These are phyloP conservation scores for Anticlea derivata DNA, from an alignment of 2,888 invertebrate genomes.

Conservation along the genomic window DNA sequence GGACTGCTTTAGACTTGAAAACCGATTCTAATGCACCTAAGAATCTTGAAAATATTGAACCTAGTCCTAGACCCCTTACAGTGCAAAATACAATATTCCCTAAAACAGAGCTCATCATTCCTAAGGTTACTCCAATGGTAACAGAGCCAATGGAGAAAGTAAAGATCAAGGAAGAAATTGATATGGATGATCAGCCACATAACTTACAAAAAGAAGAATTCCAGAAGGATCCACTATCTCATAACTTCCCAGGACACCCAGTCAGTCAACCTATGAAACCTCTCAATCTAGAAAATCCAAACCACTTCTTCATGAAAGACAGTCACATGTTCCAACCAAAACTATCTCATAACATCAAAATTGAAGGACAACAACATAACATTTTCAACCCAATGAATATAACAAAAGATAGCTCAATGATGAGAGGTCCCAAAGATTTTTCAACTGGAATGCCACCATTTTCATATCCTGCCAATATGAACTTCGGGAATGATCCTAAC, in stretches of 20 bases:
- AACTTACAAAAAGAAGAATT: conserved; percentile 76
- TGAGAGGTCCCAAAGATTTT: conserved; percentile 75
- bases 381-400: conserved; percentile 77
- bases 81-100: conserved; percentile 64
- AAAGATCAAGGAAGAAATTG: conserved; percentile 80
- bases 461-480: conserved; percentile 69
- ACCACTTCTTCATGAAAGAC: conserved; percentile 77
- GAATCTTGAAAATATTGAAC: conserved; percentile 58
- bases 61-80: conserved; percentile 49
- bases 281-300: conserved; percentile 75
- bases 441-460: conserved; percentile 67
- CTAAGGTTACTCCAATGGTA: conserved; percentile 83
- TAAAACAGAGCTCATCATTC: conserved; percentile 86
- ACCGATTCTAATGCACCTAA: conserved; percentile 61
- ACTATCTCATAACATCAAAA: conserved; percentile 71
- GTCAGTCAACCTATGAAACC: conserved; percentile 69
- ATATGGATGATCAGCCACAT: conserved; percentile 69
- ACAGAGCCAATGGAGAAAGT: conserved; percentile 77
- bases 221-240: conserved; percentile 74
- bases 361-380: conserved; percentile 70
- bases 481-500: conserved; percentile 68
- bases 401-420: conserved; percentile 70
- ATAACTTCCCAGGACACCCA: conserved; percentile 69
- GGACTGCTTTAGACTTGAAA: conserved; percentile 69
- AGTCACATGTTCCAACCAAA: conserved; percentile 76